phyloP scores from a whole-genome alignment of 1,140 invertebrate genomes.

The Caenorhabditis elegans region WBcel235 BX284606.5:3931001-3931500 shows the following conservation, averaged over 20 bases:
- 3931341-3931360: constrained; percentile 4
- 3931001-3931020: neutral
- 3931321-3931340: neutral
- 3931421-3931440: constrained; percentile 11
- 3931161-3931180: neutral
- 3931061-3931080: neutral
- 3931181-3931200: neutral
- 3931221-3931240: neutral
- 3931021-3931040: neutral
- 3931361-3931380: constrained; percentile 15
- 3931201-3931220: neutral
- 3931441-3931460: constrained; percentile 1
- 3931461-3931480: constrained; percentile 2
- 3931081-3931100: neutral
- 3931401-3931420: neutral
- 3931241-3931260: constrained; percentile 27
- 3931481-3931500: neutral
- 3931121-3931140: neutral
- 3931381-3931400: neutral
- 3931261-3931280: neutral
- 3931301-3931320: neutral
- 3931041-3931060: neutral
- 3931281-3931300: neutral
- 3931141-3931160: neutral
- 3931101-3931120: too few relatives aligned